Evolutionary conservation across 2,888 invertebrate genomes (phyloP), one percentile per base, ranked within the genome.

Genomic region (Escarpia spicata): DNA sequence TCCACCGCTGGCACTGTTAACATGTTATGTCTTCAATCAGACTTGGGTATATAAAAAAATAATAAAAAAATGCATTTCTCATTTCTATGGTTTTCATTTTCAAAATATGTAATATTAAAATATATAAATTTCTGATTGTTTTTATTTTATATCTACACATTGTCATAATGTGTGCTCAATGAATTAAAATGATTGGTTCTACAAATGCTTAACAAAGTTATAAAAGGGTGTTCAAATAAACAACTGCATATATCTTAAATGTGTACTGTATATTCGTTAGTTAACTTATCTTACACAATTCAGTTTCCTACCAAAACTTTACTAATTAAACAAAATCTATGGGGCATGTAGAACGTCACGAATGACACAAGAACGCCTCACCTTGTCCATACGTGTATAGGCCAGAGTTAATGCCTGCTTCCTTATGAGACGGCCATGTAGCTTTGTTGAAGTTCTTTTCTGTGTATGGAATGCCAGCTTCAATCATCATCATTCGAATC

Each of bases 401-500:
- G 43, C 93, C 93, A 92, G 92, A 89, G 8, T 91, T 58, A 26
- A 92, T 92, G 52, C 93, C 93, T 43, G 45, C 19, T 19, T 43
- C 31, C 92, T 91, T 92, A 94, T 92, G 90, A 93, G 92, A 10
- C 93, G 94, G 4, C 93, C 92, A 26, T 89, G 92, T 43, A 94
- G 93, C 90, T 94, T 93, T 93, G 12, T 43, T 60, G 31, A 93
- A 92, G 31, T 75, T 92, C 60, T 94, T 93, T 58, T 95, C 94
- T 45, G 91, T 94, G 93, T 94, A 95, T 8, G 94, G 93, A 52
- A 95, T 94, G 0, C 95, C 95, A 1, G 94, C 94, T 90, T 95
- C 95, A 90, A 95, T 95, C 93, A 95, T 95, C 4, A 95, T 91
- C 45, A 95, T 92, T 9, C 95, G 92, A 19, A 95, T 93, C 92